Conservation (phyloP, 2,797 vertebrate genomes). For the Pipistrellus pipistrellus region DNA sequence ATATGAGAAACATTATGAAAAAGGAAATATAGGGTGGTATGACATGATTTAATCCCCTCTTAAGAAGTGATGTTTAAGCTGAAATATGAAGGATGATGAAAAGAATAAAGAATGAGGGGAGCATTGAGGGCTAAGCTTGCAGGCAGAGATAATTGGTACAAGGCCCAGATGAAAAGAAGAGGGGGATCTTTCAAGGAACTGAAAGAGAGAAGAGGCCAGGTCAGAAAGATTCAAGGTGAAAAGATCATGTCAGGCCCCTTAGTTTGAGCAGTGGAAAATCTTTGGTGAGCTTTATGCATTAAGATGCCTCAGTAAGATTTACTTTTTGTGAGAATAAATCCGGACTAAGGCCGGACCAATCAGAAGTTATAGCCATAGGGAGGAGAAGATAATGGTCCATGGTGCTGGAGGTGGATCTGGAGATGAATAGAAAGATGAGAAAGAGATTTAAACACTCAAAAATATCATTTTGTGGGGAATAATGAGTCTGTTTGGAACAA, state of each 20-base stretch:
- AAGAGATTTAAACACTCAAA: background rate
- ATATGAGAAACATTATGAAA: background rate
- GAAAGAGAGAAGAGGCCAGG: background rate
- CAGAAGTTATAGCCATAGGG: background rate
- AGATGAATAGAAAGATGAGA: background rate
- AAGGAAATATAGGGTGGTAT: background rate
- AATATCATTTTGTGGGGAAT: background rate
- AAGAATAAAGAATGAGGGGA: background rate
- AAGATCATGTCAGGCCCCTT: background rate
- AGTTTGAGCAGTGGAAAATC: background rate
- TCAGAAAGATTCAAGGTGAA: background rate
- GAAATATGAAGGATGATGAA: background rate
- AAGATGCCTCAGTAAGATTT: background rate
- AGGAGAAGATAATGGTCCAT: background rate
- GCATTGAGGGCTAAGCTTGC: background rate
- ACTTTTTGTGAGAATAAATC: background rate
- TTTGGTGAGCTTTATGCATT: background rate
- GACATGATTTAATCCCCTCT: background rate
- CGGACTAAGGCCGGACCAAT: background rate
- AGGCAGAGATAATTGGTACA: background rate
- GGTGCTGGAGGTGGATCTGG: fast-evolving
- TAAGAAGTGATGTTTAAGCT: background rate
- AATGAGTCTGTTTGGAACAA: background rate
- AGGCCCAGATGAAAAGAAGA: background rate
- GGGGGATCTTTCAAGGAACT: background rate